Evolutionary conservation across 2,888 invertebrate species (phyloP), one percentile per base, ranked within the genome.

Genomic region (Apantesis nais): DNA sequence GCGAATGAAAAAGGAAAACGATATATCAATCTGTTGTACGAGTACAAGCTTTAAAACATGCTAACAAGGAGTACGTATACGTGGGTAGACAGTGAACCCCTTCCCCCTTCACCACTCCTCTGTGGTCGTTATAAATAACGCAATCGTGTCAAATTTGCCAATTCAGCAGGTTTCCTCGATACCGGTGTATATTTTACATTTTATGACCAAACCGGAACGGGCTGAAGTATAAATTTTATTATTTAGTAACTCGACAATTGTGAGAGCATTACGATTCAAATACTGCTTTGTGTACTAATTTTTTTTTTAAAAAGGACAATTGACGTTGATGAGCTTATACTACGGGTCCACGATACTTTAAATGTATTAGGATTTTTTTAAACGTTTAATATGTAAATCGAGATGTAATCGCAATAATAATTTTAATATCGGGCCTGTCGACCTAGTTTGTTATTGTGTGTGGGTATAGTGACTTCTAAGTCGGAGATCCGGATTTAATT

Each of bases 81-180:
- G 39, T n/a, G 25, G 39, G 22, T 22, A 55, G 37, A 37, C 55
- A 55, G 29, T 29, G 25, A 29, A 22, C 31, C 29, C 25, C 19
- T 4, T 9, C 48, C 19, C 55, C 48, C 25, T 22, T 2, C 66
- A 37, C 39, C n/a, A 34, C 65, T 25, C 39, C 39, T 19, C 29
- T 58, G 61, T 66, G 61, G 52, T 71, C 72, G 66, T 62, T 67
- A 80, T 82, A 84, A 86, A 85, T 82, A 84, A 82, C 72, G 74
- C 78, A 79, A 80, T 80, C 80, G 72, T 73, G 70, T 82, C 69
- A 78, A 79, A 83, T 76, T 80, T 75, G 74, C 75, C 78, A 81
- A 83, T 78, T 73, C 74, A 72, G 74, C 81, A 83, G 75, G 83
- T 83, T 77, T 74, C 74, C 58, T 48, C 62, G 74, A 74, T 34